phyloP scores from a whole-genome alignment of 2,888 invertebrate genomes.

The Punctoribates punctum region DNA sequence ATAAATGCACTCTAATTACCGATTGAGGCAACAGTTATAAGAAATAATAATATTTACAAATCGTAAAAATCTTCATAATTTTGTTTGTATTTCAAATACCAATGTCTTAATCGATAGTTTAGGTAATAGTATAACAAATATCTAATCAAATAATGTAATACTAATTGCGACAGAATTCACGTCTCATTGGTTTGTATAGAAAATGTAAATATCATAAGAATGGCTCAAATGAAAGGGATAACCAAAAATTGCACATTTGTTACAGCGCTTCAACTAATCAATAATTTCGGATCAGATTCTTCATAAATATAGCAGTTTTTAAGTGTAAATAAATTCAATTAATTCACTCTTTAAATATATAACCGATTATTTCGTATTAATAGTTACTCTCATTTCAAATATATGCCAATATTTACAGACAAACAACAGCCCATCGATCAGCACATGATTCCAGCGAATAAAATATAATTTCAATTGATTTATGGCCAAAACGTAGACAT shows the following conservation, averaged over 20 bases:
- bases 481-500: no score
- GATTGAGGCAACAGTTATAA: slow-evolving; percentile 19
- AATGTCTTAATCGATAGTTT: slow-evolving; percentile 12
- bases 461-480: no score
- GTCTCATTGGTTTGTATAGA: not conserved
- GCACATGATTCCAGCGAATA: no score
- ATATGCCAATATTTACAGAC: not conserved
- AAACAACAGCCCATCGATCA: slow-evolving; percentile 4
- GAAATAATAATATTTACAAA: slow-evolving; percentile 31
- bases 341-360: slow-evolving; percentile 13
- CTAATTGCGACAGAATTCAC: slow-evolving; percentile 10
- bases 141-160: slow-evolving; percentile 22
- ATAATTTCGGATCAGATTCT: not conserved
- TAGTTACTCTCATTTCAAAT: not conserved
- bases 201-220: not conserved
- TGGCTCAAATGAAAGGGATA: slow-evolving; percentile 14
- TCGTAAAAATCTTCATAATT: not conserved
- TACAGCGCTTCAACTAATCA: slow-evolving; percentile 20
- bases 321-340: slow-evolving; percentile 9
- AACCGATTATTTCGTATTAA: not conserved
- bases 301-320: slow-evolving; percentile 4
- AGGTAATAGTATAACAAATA: slow-evolving; percentile 19
- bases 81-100: not conserved
- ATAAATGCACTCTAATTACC: slow-evolving; percentile 25
- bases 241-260: slow-evolving; percentile 28